Conservation (phyloP, 1,140 invertebrate species). For the Ridgeia piscesae region DNA sequence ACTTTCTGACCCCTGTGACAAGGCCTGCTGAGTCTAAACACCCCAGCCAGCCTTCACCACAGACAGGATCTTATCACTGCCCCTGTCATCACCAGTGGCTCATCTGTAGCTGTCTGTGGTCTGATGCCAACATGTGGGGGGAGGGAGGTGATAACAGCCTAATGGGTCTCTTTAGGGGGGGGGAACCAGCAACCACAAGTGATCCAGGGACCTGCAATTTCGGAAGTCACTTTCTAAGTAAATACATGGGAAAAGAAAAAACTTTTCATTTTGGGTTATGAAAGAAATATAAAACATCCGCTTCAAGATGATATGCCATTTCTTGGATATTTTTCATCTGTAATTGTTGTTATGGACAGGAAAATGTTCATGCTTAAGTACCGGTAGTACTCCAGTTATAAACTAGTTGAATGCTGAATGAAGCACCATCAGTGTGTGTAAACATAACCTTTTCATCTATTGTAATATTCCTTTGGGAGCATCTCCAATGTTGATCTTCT, state of each 20-base stretch:
- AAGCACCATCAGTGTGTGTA: no score
- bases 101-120: background rate
- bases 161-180: background rate
- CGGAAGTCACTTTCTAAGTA: background rate
- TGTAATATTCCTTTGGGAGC: no score
- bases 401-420: no score
- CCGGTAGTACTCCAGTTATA: no score
- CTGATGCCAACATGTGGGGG: background rate
- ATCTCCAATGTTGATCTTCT: no score
- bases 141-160: background rate
- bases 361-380: no score
- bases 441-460: no score
- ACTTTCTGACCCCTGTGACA: background rate
- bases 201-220: background rate
- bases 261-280: no score
- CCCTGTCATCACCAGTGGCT: background rate
- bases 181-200: background rate
- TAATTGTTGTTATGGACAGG: no score
- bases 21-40: background rate
- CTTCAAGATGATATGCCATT: no score
- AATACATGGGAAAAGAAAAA: background rate
- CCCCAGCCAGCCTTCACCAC: background rate
- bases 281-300: no score
- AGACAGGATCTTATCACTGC: background rate
- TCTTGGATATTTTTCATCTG: no score